Conservation (phyloP, 2,888 invertebrate species). For the Glaucopsyche alexis region DNA sequence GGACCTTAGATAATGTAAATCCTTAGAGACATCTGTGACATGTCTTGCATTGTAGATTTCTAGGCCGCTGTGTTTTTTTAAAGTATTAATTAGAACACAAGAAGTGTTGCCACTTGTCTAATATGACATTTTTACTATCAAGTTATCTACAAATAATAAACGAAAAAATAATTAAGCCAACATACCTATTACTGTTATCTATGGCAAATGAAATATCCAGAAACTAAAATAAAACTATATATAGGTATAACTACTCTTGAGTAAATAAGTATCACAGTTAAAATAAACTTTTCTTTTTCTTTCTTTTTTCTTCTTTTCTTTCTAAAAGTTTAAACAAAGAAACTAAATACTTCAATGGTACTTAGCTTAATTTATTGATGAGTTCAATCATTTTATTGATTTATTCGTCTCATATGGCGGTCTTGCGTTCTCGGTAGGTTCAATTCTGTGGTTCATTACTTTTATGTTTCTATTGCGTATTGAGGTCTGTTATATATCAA, state of each 20-base stretch:
- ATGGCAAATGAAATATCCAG: not conserved
- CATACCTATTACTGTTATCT: not conserved
- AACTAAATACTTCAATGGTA: too few relatives aligned
- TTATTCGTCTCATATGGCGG: not conserved
- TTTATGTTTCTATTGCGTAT: conserved; percentile 9
- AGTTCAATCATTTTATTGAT: conserved; percentile 7
- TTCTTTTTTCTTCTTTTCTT: too few relatives aligned
- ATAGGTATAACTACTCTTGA: too few relatives aligned
- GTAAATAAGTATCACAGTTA: too few relatives aligned
- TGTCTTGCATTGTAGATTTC: not conserved
- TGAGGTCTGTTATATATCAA: not conserved
- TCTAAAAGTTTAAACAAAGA: too few relatives aligned
- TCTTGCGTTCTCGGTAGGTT: not conserved
- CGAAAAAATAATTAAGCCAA: too few relatives aligned
- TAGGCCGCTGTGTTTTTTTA: not conserved
- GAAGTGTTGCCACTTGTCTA: too few relatives aligned
- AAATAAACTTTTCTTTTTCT: too few relatives aligned
- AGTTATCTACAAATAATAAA: too few relatives aligned
- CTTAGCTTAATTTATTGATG: not conserved
- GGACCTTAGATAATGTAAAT: conserved; percentile 11
- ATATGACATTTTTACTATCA: too few relatives aligned
- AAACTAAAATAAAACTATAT: not conserved
- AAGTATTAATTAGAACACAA: not conserved
- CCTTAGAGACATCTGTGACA: not conserved
- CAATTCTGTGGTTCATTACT: too few relatives aligned